Conservation (phyloP, 2,888 invertebrate genomes). For the Lumbricus terrestris region DNA sequence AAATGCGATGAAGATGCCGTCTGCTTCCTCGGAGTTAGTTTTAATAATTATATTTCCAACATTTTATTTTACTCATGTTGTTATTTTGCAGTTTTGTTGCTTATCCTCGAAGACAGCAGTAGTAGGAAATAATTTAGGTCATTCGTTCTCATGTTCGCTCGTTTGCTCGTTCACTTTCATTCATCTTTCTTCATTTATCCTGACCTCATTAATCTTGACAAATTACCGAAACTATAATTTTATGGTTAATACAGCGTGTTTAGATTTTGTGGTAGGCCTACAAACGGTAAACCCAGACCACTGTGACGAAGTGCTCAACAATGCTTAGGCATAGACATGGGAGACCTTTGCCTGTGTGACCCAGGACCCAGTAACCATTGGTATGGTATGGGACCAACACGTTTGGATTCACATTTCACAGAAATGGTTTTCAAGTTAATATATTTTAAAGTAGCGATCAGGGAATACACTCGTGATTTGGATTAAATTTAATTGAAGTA, state of each 20-base stretch:
- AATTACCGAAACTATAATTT: too few relatives aligned
- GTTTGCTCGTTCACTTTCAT: too few relatives aligned
- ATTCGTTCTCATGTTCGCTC: neutral
- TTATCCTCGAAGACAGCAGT: neutral
- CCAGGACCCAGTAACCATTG: too few relatives aligned
- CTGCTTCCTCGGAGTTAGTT: constrained; percentile 48
- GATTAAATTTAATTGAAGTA: neutral
- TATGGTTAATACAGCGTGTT: too few relatives aligned
- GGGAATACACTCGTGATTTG: neutral
- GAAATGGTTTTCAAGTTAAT: neutral
- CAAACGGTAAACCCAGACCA: too few relatives aligned
- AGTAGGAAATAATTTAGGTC: too few relatives aligned
- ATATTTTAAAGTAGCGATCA: neutral
- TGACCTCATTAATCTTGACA: too few relatives aligned
- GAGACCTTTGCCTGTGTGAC: neutral
- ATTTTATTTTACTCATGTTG: neutral
- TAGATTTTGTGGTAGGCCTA: too few relatives aligned
- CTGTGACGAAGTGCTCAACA: neutral
- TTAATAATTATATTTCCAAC: neutral
- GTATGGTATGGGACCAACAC: too few relatives aligned
- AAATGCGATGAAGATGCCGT: constrained; percentile 42
- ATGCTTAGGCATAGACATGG: neutral
- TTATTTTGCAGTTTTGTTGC: too few relatives aligned
- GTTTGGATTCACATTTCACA: neutral
- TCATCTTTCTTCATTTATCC: too few relatives aligned